phyloP scores from a whole-genome alignment of 2,797 vertebrate species.

The Coregonus sp. region DNA sequence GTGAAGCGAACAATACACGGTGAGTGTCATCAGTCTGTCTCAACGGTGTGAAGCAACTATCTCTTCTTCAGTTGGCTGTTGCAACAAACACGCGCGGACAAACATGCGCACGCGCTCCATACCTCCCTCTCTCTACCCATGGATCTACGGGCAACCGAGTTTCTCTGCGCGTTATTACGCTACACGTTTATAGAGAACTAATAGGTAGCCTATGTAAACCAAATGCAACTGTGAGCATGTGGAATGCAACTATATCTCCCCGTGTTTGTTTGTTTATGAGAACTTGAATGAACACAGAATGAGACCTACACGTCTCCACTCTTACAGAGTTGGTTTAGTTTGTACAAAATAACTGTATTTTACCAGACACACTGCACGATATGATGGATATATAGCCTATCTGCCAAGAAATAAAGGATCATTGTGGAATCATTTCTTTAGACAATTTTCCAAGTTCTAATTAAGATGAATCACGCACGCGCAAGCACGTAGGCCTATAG shows the following conservation, averaged over 20 bases:
- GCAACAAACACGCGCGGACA: background rate
- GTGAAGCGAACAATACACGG: background rate
- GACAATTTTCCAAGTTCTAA: background rate
- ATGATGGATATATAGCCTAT: background rate
- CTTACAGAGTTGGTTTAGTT: background rate
- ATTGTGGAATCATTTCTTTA: background rate
- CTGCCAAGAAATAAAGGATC: background rate
- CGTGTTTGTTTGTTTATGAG: background rate
- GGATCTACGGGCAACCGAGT: too few relatives aligned
- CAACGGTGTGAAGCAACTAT: background rate
- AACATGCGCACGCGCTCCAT: background rate
- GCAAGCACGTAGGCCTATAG: background rate
- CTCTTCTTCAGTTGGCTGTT: background rate
- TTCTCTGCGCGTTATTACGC: too few relatives aligned
- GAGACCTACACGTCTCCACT: background rate
- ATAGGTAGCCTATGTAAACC: background rate
- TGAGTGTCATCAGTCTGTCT: background rate
- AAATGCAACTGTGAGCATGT: background rate
- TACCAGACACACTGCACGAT: background rate
- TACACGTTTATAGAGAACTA: background rate
- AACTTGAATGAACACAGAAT: background rate
- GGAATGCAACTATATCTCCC: background rate
- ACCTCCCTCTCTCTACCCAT: background rate
- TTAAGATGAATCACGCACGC: constrained; percentile 44
- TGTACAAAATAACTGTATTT: background rate